Conservation (phyloP, 1,140 invertebrate genomes). For the Cecropterus lyciades region DNA sequence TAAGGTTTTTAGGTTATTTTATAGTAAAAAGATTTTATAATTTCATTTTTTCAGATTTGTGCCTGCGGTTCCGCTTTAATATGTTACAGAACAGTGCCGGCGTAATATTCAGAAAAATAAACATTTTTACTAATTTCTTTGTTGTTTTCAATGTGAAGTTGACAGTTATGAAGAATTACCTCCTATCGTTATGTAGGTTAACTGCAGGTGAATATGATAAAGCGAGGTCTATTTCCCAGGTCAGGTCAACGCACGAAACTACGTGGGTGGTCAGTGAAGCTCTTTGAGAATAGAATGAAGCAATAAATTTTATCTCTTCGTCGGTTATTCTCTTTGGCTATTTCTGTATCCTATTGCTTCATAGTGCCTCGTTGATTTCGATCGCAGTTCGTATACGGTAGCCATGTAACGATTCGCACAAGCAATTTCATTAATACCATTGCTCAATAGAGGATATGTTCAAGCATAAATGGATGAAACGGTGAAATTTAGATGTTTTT, state of each 20-base stretch:
- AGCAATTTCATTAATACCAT: slow-evolving; percentile 34
- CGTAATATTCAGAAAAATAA: neutral
- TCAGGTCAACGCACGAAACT: neutral
- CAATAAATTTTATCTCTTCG: neutral
- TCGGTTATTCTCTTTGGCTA: neutral
- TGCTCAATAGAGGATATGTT: slow-evolving; percentile 42
- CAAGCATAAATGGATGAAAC: slow-evolving; percentile 54
- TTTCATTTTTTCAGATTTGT: no score
- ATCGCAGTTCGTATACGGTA: neutral
- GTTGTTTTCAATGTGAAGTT: neutral
- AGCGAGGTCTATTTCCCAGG: neutral
- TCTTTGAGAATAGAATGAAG: neutral
- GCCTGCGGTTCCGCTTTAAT: no score
- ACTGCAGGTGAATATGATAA: slow-evolving; percentile 7
- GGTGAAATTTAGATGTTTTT: slow-evolving; percentile 49
- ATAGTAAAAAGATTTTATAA: no score
- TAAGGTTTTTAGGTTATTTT: no score
- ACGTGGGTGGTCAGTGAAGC: neutral
- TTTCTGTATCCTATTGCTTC: neutral
- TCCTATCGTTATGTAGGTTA: neutral
- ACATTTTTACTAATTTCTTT: neutral
- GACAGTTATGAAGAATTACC: slow-evolving; percentile 12
- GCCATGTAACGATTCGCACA: neutral
- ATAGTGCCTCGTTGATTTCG: neutral
- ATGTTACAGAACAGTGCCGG: no score